Evolutionary conservation across 1,140 invertebrate genomes (phyloP), one percentile per base, ranked within the genome.

Genomic region (Eumeta japonica): DNA sequence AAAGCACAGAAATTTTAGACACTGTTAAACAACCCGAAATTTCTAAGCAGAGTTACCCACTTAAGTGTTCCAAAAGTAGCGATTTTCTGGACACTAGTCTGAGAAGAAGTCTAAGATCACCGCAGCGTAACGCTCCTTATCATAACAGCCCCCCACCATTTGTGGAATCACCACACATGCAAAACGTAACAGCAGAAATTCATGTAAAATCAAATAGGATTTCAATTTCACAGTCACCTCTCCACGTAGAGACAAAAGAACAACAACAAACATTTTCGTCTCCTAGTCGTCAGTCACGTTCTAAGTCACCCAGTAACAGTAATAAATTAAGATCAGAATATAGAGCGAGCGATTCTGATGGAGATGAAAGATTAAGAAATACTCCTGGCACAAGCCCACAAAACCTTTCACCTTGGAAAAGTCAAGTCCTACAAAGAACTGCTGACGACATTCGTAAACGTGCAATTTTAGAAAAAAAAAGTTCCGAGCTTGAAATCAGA

Each of bases 171-270:
- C 49, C 37, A 41, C 45, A 52, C 31, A 41, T 50, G 12, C 63
- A 73, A 15, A 72, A 70, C 46, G 58, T 75, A n/a, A 76, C 68
- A 28, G 71, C 71, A 28, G 75, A 77, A 58, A 67, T 75, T 36
- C 71, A 76, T 31, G 60, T 68, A 0, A 73, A 66, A 52, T 48
- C 67, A 15, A 74, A 67, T 46, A 68, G 56, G 45, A 35, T 65
- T 13, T 59, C 62, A 1, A 42, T 70, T 11, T 67, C 64, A 1
- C 63, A 70, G 31, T 74, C 74, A 16, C 65, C 70, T 5, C 41
- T 54, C 11, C 54, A 54, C 17, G 50, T 52, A 35, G 65, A 68
- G 48, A 45, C 49, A 10, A 14, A 10, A 34, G 30, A 9, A 28
- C 46, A 60, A 41, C 61, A 49, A 35, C 61, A 63, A 36, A 61